Base-by-base conservation (phyloP, 2,797 vertebrate species). In the Echeneis naucrates region DNA sequence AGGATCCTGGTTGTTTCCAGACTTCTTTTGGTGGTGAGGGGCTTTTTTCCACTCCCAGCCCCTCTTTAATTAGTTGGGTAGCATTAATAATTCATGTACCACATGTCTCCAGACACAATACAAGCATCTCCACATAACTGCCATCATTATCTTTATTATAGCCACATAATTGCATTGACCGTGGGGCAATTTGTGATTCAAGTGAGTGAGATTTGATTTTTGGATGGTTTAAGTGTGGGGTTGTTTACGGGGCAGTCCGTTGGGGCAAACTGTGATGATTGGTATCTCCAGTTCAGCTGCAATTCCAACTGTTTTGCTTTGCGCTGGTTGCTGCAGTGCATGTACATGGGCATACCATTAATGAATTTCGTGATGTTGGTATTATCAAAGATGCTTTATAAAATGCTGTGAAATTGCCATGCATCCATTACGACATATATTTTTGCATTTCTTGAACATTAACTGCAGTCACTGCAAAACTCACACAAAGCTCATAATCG, bases 81-180 rank as follows among this genome's bases (percentile, higher is more conserved):
- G 44, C 87, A 93, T 93, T 83, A 90, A 93, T 92, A 85, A 94
- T 92, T 92, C 84, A 93, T 88, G 87, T 48, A 27, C 77, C 88
- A 90, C 86, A 90, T 90, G 77, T 88, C 78, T 79, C 83, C 77
- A 88, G 83, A 79, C 78, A 88, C 75, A 89, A 81, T 83, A 83
- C 78, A 87, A 87, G 76, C 81, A 83, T 82, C 70, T 80, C 75
- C 72, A 75, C 73, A 71, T 77, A 90, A 89, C 76, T 77, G 59
- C 79, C 57, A 61, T 78, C 51, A 83, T 89, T 88, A 91, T 87
- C 80, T 44, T 88, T 82, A 90, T 81, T 84, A 75, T 75, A 88
- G 80, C 69, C 54, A 5, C 58, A 70, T 57, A 73, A 82, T 86
- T 88, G 72, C 87, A 85, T 86, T 87, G 82, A 82, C 63, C 75